Evolutionary conservation across 2,888 invertebrate species (phyloP), one percentile per base, ranked within the genome.

Genomic region (Drosophila pseudotalamancana): DNA sequence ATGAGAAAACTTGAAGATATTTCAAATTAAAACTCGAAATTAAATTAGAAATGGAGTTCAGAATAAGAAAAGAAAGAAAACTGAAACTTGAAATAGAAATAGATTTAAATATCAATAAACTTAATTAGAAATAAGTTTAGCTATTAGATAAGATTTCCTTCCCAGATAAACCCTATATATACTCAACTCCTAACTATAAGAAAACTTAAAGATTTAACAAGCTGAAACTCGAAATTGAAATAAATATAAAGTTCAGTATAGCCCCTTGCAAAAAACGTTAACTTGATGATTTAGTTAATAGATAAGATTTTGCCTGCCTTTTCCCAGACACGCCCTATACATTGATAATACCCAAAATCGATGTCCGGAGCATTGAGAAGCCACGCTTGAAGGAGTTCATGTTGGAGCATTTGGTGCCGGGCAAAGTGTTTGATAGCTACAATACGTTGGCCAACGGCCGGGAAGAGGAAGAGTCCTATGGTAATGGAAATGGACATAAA

Each of bases 381-480:
- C 93, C 93, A 59, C 91, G 92, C 37, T 91, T 94, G 66, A 93
- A 93, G 88, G 92, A 93, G 81, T 91, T 94, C 66, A 91, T 94
- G 72, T 88, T 94, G 77, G 93, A 94, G 81, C 94, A 94, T 88
- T 92, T 94, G 78, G 92, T 94, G 65, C 92, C 94, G 16, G 94
- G 93, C 11, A 91, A 92, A 72, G 91, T 92, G 72, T 91, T 93
- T 65, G 92, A 93, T 81, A 89, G 88, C 64, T 90, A 91, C 68
- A 87, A 59, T 18, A 63, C 74, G 11, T 50, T 39, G 35, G 18
- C 71, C 78, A 89, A 82, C 57, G 89, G 89, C 68, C 85, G 90
- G 92, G 83, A 90, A 79, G 89, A 92, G 88, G 89, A 92, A 89
- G 89, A 93, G 90, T 72, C 86, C 12, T 81, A 92, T 92, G 80